These are phyloP conservation scores for Hepsetus odoe DNA, from an alignment of 2,113 vertebrate species.

Conservation along the genomic window DNA sequence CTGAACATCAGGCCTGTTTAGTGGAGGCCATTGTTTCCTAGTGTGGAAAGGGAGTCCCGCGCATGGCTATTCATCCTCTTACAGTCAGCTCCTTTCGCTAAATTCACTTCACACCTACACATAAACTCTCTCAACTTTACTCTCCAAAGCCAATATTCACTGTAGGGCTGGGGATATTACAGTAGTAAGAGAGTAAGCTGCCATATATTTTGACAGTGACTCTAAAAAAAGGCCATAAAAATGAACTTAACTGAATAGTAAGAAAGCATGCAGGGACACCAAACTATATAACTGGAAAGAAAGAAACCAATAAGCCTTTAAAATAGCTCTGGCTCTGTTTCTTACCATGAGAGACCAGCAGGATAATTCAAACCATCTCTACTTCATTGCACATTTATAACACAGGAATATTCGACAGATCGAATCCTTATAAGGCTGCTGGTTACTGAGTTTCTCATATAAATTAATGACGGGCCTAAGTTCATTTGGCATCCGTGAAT, in stretches of 20 bases:
- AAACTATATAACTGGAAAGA: no score
- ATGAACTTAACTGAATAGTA: no score
- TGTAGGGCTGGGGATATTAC: background rate
- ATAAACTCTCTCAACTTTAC: conserved; percentile 35
- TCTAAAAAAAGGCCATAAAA: no score
- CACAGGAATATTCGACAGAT: no score
- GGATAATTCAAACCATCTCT: background rate
- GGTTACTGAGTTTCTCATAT: conserved; percentile 5
- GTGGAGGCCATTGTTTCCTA: conserved; percentile 66
- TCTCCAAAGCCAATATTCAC: background rate
- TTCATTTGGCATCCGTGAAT: conserved; percentile 28
- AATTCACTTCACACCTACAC: conserved; percentile 48
- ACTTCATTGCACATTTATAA: no score
- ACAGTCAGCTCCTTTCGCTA: conserved; percentile 36
- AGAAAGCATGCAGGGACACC: no score
- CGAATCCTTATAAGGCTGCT: conserved; percentile 3
- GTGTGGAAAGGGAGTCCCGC: conserved; percentile 45
- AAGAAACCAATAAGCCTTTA: no score
- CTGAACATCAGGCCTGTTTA: conserved; percentile 60
- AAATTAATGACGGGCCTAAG: conserved; percentile 1
- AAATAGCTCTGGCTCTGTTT: no score
- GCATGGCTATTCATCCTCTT: conserved; percentile 30
- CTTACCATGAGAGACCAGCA: no score
- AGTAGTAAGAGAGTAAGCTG: no score
- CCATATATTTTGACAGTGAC: no score